Evolutionary conservation across 2,888 invertebrate species (phyloP).

Genomic region (Calliopum simillimum): DNA sequence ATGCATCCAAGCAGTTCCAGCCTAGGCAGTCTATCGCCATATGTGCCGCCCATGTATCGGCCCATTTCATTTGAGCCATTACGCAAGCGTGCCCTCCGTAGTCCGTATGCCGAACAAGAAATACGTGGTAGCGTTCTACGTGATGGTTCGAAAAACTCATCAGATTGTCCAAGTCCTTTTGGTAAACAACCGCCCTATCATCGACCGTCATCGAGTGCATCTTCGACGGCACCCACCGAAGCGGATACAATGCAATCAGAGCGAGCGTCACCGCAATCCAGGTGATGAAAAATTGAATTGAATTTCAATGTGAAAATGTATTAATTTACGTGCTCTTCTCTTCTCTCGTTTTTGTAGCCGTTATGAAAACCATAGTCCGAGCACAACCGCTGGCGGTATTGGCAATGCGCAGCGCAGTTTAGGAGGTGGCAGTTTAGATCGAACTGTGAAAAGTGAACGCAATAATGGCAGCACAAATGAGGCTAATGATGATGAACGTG

Average conservation of each 20-base stretch:
- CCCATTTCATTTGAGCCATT: constrained; percentile 67
- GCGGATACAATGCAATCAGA: constrained; percentile 68
- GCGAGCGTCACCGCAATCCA: constrained; percentile 66
- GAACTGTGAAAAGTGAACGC: constrained; percentile 64
- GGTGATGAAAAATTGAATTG: constrained; percentile 51
- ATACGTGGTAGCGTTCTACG: constrained; percentile 76
- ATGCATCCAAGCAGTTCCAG: constrained; percentile 65
- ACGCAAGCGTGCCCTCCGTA: constrained; percentile 72
- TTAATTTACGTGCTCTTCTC: background rate
- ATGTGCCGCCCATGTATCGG: constrained; percentile 67
- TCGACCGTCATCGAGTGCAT: constrained; percentile 67
- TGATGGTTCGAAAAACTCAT: constrained; percentile 69
- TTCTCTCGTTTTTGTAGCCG: constrained; percentile 53
- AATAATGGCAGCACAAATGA: constrained; percentile 67
- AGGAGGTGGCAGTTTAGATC: constrained; percentile 52
- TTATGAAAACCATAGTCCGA: constrained; percentile 68
- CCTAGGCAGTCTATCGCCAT: constrained; percentile 63
- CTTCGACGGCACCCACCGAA: constrained; percentile 67
- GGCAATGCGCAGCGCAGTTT: constrained; percentile 53
- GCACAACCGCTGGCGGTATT: constrained; percentile 64
- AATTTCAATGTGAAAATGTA: background rate
- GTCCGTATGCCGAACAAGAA: constrained; percentile 68
- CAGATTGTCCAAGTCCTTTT: constrained; percentile 68
- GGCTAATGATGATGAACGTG: constrained; percentile 65
- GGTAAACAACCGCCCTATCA: constrained; percentile 65